phyloP scores from a whole-genome alignment of 2,113 vertebrate genomes.

The Butorides virescens region DNA sequence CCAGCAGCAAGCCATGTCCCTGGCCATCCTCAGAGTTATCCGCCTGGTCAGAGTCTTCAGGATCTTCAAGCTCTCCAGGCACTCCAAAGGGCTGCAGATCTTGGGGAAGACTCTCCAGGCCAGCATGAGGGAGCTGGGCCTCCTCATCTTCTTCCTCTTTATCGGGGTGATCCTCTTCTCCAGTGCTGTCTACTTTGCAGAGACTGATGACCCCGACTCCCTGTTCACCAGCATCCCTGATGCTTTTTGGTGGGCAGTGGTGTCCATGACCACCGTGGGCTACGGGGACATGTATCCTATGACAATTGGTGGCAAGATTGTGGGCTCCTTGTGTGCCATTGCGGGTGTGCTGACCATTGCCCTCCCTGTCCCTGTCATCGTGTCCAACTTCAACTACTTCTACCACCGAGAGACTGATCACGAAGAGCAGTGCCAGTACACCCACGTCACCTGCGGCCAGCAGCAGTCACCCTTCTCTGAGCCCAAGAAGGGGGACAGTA shows the following conservation, averaged over 20 bases:
- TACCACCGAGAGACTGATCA: constrained; percentile 95
- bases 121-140: constrained; percentile 92
- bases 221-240: constrained; percentile 92
- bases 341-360: constrained; percentile 94
- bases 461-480: constrained; percentile 79
- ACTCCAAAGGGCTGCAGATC: constrained; percentile 95
- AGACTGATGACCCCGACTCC: constrained; percentile 88
- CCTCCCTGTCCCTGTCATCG: constrained; percentile 91
- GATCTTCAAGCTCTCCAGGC: constrained; percentile 94
- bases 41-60: constrained; percentile 91
- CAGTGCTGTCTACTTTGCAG: constrained; percentile 96
- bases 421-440: constrained; percentile 91
- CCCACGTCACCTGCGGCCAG: constrained; percentile 92
- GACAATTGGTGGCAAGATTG: constrained; percentile 94
- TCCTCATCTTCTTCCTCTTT: constrained; percentile 95
- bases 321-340: constrained; percentile 93
- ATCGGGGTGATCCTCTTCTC: constrained; percentile 95
- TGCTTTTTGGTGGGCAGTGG: constrained; percentile 98
- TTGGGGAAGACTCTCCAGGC: constrained; percentile 90
- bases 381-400: constrained; percentile 98
- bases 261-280: constrained; percentile 95
- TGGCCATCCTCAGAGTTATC: constrained; percentile 92
- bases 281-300: constrained; percentile 97
- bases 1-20: constrained; percentile 89
- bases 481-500: constrained; percentile 80